Percentiles rank a stretch among this genome's conserved stretches.
Conservation (phyloP, 2,888 invertebrate species). For the Spialia ferax region DNA sequence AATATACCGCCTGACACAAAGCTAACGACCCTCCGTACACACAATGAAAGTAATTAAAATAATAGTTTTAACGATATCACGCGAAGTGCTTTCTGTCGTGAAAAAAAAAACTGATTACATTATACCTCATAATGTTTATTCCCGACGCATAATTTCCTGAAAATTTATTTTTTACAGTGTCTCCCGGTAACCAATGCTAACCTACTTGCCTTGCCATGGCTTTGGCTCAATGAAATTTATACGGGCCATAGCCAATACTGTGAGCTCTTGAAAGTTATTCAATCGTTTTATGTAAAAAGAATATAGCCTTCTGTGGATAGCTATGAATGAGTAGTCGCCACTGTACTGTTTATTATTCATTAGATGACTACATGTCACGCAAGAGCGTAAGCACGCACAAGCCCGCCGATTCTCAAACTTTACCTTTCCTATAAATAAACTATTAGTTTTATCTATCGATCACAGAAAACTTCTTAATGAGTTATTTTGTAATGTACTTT, state of each 20-base stretch:
- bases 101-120: slow-evolving; percentile 50
- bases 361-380: slow-evolving; percentile 82
- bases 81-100: slow-evolving; percentile 69
- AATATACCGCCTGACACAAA: slow-evolving; percentile 57
- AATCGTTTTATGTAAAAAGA: slow-evolving; percentile 76
- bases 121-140: slow-evolving; percentile 20
- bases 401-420: slow-evolving; percentile 76
- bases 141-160: slow-evolving; percentile 1
- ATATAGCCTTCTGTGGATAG: slow-evolving; percentile 78
- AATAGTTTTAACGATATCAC: slow-evolving; percentile 75
- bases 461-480: slow-evolving; percentile 2
- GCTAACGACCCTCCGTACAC: slow-evolving; percentile 64
- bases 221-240: slow-evolving; percentile 56
- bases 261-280: slow-evolving; percentile 65
- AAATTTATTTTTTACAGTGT: slow-evolving; percentile 44
- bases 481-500: not conserved
- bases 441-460: slow-evolving; percentile 48
- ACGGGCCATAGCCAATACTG: slow-evolving; percentile 62
- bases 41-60: slow-evolving; percentile 83
- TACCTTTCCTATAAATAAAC: slow-evolving; percentile 57
- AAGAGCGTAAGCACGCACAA: slow-evolving; percentile 77
- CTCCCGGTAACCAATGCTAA: slow-evolving; percentile 54
- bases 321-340: slow-evolving; percentile 82
- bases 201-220: slow-evolving; percentile 41
- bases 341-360: slow-evolving; percentile 83